Evolutionary conservation across 2,113 vertebrate genomes (phyloP).

Genomic region (Carassius carassius): DNA sequence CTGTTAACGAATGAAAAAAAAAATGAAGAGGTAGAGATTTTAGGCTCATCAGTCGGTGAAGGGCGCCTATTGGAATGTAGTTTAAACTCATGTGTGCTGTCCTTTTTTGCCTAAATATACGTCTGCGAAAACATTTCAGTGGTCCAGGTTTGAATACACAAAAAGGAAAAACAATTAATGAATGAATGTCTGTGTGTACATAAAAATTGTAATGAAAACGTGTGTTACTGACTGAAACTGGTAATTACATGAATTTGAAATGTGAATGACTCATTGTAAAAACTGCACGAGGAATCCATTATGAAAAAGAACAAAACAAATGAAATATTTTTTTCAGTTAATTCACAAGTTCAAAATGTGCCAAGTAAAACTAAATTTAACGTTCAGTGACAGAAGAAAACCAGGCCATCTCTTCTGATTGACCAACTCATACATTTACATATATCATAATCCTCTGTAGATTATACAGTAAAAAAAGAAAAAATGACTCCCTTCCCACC

Average conservation of each 20-base stretch:
- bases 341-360: background rate
- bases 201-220: background rate
- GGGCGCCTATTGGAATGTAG: slow-evolving; percentile 76
- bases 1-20: slow-evolving; percentile 71
- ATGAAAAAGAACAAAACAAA: background rate
- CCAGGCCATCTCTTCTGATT: background rate
- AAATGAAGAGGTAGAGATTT: slow-evolving; percentile 80
- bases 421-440: background rate
- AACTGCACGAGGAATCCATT: background rate
- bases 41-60: slow-evolving; percentile 76
- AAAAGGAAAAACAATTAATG: slow-evolving; percentile 12
- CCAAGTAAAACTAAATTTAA: background rate
- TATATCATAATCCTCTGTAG: background rate
- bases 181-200: background rate
- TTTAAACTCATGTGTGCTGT: slow-evolving; percentile 67
- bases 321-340: background rate
- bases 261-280: background rate
- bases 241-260: background rate
- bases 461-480: background rate
- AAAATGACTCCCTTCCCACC: background rate
- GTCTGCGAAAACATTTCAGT: slow-evolving; percentile 28
- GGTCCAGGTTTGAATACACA: slow-evolving; percentile 16
- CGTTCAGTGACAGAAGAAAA: background rate
- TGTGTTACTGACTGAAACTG: background rate
- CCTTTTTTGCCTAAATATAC: slow-evolving; percentile 56